Evolutionary conservation across 2,797 vertebrate species (phyloP).

Genomic region (Borostomias antarcticus): DNA sequence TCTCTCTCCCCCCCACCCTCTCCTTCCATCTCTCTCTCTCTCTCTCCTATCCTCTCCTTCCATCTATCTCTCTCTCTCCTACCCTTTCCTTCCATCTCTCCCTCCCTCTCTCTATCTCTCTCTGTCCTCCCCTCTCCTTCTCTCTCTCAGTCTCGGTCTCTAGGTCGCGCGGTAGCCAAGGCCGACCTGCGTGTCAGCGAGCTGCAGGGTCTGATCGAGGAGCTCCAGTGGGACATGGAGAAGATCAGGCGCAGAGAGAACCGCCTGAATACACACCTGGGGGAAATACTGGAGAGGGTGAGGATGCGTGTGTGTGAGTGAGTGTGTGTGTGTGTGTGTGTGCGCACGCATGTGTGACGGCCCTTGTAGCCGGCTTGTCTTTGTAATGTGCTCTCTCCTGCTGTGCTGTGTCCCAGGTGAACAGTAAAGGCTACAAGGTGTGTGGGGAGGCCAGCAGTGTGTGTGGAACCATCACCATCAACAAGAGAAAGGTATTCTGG

Average conservation of each 20-base stretch:
- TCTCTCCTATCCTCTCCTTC: too few species aligned
- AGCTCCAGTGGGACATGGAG: constrained; percentile 98
- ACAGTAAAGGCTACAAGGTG: constrained; percentile 98
- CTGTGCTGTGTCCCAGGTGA: constrained; percentile 77
- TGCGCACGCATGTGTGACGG: background rate
- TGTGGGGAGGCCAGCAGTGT: constrained; percentile 97
- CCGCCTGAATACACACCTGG: constrained; percentile 90
- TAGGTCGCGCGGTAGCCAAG: constrained; percentile 88
- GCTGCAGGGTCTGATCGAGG: constrained; percentile 91
- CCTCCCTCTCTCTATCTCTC: background rate
- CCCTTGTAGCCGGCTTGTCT: background rate
- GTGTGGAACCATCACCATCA: constrained; percentile 95
- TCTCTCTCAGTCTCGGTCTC: constrained; percentile 74
- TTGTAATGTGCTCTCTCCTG: background rate
- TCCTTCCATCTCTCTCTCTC: too few species aligned
- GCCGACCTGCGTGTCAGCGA: constrained; percentile 91
- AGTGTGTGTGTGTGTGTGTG: background rate
- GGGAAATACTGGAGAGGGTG: constrained; percentile 92
- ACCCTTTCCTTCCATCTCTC: background rate
- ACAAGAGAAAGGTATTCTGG: constrained; percentile 88
- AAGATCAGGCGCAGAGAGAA: constrained; percentile 95
- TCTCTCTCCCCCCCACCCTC: too few species aligned
- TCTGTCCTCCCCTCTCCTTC: background rate
- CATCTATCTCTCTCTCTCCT: constrained; percentile 3
- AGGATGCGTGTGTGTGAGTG: constrained; percentile 1